Evolutionary conservation across 2,113 vertebrate species (phyloP).

Genomic region (Bucco capensis): DNA sequence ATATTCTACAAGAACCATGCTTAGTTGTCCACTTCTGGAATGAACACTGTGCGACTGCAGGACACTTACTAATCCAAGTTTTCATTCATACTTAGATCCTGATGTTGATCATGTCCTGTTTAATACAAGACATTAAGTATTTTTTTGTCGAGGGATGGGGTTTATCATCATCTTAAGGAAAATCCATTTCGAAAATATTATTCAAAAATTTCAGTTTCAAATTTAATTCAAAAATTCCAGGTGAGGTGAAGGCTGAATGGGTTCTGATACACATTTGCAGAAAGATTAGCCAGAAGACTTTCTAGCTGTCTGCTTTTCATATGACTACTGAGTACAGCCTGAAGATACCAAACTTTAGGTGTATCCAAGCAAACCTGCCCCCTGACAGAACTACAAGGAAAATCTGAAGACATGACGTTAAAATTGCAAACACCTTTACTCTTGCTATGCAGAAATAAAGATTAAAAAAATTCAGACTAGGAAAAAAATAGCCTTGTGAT

Average conservation of each 20-base stretch:
- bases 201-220: neutral
- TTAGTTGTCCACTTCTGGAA: neutral
- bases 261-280: neutral
- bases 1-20: too few relatives aligned
- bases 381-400: neutral
- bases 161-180: neutral
- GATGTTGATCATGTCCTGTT: neutral
- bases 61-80: neutral
- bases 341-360: neutral
- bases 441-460: neutral
- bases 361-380: neutral
- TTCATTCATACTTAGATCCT: neutral
- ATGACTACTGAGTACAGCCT: neutral
- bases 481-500: neutral
- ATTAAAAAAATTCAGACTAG: neutral
- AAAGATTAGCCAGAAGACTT: neutral
- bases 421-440: neutral
- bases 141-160: neutral
- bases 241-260: neutral
- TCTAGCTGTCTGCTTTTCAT: neutral
- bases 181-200: neutral
- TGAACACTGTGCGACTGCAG: neutral
- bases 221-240: too few relatives aligned
- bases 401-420: neutral
- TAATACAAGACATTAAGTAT: neutral